Base-by-base conservation (phyloP, 2,888 invertebrate species). In the Petrophora chlorosata region DNA sequence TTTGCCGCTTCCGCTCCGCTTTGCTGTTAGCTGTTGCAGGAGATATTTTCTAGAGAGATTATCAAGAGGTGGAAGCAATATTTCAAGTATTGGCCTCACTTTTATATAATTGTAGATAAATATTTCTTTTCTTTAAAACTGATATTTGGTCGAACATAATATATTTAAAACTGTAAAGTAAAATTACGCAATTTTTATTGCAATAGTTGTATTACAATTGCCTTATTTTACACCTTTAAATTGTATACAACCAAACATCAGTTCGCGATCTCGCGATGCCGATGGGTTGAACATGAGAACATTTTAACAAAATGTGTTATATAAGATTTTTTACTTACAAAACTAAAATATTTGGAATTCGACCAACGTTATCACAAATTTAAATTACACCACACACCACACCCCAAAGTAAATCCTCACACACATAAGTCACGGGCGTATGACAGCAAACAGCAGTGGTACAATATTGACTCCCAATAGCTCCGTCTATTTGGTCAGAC, bases 1-100 rank as follows among this genome's bases (percentile, higher is more conserved):
- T 67, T 70, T 67, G 67, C 74, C 69, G 74, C 73, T 78, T 85
- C 83, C 82, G 79, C 67, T 72, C 67, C 53, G 69, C 68, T 72
- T 63, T 65, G 61, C 59, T 70, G 67, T 70, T 73, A 32, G 32
- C 32, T 32, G 28, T 36, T 35, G 17, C 13, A 42, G 8, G 72
- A 73, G 47, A 78, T 76, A 76, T 79, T 77, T 82, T 79, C 75
- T 69, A 74, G 65, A 40, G 45, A 67, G 70, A 73, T 75, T 76
- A 76, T 75, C 71, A 73, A 67, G 62, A 67, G 62, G 58, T 66
- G 66, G 67, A 74, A 70, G 76, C 73, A 70, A 74, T 75, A 68
- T 69, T 70, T 68, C 62, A 63, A 50, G 43, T 53, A 50, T 60
- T 61, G 28, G 43, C 42, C 38, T 28, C 16, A 29, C 10, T 22